phyloP scores from a whole-genome alignment of 1,140 invertebrate species.

The Apolygus lucorum region DNA sequence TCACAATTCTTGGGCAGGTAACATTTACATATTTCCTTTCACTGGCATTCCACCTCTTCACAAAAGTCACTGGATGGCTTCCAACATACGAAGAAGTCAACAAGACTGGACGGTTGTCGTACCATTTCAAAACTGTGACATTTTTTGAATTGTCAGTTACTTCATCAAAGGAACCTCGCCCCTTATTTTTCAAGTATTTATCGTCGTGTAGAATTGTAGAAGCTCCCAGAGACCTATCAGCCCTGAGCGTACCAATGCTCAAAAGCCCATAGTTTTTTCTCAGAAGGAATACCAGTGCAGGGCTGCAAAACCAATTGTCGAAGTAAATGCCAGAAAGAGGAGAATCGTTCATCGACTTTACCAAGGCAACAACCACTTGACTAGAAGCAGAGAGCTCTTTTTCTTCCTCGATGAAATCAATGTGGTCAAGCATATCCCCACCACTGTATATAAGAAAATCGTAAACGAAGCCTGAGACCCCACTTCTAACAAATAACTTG shows the following conservation, averaged over 20 bases:
- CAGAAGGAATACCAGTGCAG: background rate
- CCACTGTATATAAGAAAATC: too few relatives aligned
- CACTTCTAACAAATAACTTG: too few relatives aligned
- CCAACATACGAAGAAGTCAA: constrained; percentile 39
- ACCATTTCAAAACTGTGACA: constrained; percentile 38
- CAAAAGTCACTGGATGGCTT: constrained; percentile 34
- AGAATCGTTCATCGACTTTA: background rate
- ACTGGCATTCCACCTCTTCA: constrained; percentile 34
- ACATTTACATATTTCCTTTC: constrained; percentile 37
- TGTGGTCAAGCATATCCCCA: too few relatives aligned
- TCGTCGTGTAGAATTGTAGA: constrained; percentile 23
- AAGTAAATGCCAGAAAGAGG: background rate
- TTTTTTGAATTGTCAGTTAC: constrained; percentile 28
- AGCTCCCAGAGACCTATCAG: background rate
- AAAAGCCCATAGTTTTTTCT: constrained; percentile 13
- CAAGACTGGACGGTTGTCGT: constrained; percentile 41
- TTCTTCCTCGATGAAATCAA: background rate
- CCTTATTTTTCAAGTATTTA: constrained; percentile 38
- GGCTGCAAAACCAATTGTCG: constrained; percentile 6
- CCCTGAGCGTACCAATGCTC: background rate
- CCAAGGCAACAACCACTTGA: background rate
- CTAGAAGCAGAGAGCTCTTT: background rate
- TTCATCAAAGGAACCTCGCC: constrained; percentile 34
- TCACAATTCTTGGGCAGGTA: constrained; percentile 36
- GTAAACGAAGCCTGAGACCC: too few relatives aligned